Evolutionary conservation across 2,888 invertebrate species (phyloP).

Genomic region (Sabatieria punctata): DNA sequence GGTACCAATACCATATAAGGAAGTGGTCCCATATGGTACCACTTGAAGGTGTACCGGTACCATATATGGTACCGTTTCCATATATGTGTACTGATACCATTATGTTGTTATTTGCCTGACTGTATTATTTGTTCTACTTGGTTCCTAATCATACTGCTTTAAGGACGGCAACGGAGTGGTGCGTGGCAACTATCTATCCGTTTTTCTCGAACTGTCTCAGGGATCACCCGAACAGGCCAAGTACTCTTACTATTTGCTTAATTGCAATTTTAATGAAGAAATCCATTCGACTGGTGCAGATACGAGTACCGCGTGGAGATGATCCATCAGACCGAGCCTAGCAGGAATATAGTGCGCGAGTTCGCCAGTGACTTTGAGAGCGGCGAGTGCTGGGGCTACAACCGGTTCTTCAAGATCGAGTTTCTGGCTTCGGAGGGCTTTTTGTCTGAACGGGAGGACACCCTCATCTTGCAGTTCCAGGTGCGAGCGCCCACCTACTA

Average conservation of each 20-base stretch:
- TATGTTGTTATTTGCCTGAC: too few species aligned
- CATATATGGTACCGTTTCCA: too few species aligned
- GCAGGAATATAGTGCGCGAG: constrained; percentile 65
- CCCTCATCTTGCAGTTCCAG: constrained; percentile 67
- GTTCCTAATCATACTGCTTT: too few species aligned
- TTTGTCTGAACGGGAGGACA: constrained; percentile 61
- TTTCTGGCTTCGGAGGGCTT: constrained; percentile 75
- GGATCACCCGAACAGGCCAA: constrained; percentile 49
- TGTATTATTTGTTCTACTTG: too few species aligned
- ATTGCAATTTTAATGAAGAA: too few species aligned
- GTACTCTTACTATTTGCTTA: too few species aligned
- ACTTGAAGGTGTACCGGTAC: too few species aligned
- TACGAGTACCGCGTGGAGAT: constrained; percentile 86
- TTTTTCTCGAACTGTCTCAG: constrained; percentile 72
- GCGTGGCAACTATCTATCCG: constrained; percentile 72
- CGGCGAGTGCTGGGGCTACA: constrained; percentile 91
- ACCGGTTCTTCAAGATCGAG: constrained; percentile 74
- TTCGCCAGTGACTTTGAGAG: constrained; percentile 90
- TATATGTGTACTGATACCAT: too few species aligned
- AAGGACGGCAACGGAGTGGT: constrained; percentile 90
- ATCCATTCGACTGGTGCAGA: constrained; percentile 37
- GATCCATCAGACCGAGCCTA: constrained; percentile 56
- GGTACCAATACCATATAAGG: too few species aligned
- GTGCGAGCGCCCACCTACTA: constrained; percentile 82
- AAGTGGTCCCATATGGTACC: too few species aligned